Evolutionary conservation across 2,797 vertebrate genomes (phyloP), one percentile per base, ranked within the genome.

Genomic region (Aeoliscus strigatus): DNA sequence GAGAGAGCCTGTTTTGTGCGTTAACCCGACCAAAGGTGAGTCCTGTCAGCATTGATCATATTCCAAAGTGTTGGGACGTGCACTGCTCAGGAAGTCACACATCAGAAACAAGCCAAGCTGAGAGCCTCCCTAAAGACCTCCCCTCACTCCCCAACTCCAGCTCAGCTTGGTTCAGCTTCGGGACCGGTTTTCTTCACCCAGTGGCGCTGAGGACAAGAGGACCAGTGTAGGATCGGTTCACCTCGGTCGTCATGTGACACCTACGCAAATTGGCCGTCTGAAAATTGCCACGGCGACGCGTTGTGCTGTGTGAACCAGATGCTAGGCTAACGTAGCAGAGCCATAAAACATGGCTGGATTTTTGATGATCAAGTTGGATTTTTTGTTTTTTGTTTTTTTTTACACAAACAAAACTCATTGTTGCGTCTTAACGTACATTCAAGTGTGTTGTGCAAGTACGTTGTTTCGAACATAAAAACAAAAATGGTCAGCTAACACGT

Each of bases 31-130:
- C 57, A 56, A 69, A 70, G 64, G 63, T 26, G 28, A 42, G 39
- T 28, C 44, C 54, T 68, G 75, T 79, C 80, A 77, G 38, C 66
- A 77, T 61, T 37, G 62, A 78, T 83, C 73, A 75, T 63, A 58
- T 66, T 78, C 27, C 24, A 51, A 57, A 57, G 49, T 41, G 56
- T 50, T 37, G 37, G 26, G 63, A 60, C 24, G 5, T 25, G 34
- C 5, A 6, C 34, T 35, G 56, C 51, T 60, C 52, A 47, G 51
- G 36, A 65, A 61, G 60, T 60, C 57, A 40, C 41, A 45, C 12
- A 34, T 31, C 16, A 47, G 39, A 34, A 49, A 46, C 6, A 25
- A 9, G 25, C 11, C 42, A 24, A 44, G 60, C 15, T 55, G 11
- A 11, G 33, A 51, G 21, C 9, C 26, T 25, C 42, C 15, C 49